Conservation (phyloP, 2,113 vertebrate species). For the Tapirus terrestris region DNA sequence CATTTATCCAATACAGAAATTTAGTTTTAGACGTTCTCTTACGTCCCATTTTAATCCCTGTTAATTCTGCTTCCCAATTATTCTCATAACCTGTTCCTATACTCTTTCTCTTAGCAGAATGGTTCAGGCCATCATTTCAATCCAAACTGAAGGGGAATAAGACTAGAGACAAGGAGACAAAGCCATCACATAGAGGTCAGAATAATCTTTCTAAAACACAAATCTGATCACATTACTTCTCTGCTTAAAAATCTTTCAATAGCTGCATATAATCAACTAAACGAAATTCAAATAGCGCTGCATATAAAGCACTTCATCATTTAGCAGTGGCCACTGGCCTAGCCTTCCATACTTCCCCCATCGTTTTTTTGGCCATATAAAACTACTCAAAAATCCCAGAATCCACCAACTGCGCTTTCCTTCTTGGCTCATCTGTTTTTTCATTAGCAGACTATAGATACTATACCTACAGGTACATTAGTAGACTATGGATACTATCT, state of each 20-base stretch:
- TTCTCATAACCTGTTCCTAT: neutral
- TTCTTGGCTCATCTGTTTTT: neutral
- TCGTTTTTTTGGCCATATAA: neutral
- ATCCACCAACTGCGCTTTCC: neutral
- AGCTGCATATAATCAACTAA: neutral
- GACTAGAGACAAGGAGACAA: neutral
- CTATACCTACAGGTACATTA: neutral
- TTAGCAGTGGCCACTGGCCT: neutral
- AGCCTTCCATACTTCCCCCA: neutral
- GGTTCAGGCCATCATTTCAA: neutral
- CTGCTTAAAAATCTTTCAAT: neutral
- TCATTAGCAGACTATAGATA: neutral
- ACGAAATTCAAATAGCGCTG: neutral
- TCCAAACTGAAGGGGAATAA: neutral
- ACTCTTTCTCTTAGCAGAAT: neutral
- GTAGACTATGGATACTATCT: neutral
- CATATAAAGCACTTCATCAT: neutral
- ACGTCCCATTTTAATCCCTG: neutral
- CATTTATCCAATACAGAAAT: slow-evolving; percentile 20
- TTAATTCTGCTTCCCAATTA: neutral
- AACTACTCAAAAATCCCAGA: neutral
- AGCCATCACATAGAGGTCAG: neutral
- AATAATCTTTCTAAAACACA: slow-evolving; percentile 29
- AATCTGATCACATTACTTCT: neutral
- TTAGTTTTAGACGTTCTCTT: slow-evolving; percentile 22